These are phyloP conservation scores for Ruditapes philippinarum DNA, from an alignment of 1,140 invertebrate genomes.

Conservation along the genomic window DNA sequence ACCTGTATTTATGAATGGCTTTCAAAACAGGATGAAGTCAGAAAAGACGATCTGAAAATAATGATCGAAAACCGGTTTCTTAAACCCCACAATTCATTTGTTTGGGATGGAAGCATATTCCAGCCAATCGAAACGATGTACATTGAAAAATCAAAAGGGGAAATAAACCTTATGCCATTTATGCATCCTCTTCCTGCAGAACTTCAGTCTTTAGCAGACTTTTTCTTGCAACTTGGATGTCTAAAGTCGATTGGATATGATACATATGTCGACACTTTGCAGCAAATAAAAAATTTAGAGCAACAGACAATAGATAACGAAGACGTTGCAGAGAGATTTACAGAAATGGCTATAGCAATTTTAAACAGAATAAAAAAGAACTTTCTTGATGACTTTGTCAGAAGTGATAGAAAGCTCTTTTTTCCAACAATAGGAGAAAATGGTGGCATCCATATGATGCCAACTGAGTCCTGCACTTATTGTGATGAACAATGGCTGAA, in stretches of 20 bases:
- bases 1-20: constrained; percentile 28
- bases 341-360: constrained; percentile 14
- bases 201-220: background rate
- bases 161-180: constrained; percentile 40
- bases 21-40: background rate
- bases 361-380: constrained; percentile 18
- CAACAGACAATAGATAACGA: background rate
- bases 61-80: background rate
- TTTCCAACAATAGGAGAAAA: background rate
- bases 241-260: background rate
- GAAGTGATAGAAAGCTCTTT: background rate
- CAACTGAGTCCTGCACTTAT: constrained; percentile 3
- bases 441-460: background rate
- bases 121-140: background rate
- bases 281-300: background rate
- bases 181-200: constrained; percentile 28
- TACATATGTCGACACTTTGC: constrained; percentile 12
- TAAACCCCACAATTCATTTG: background rate
- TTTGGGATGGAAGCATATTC: constrained; percentile 57
- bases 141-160: background rate
- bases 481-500: constrained; percentile 35
- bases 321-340: background rate
- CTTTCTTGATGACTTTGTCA: background rate
- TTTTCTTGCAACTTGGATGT: constrained; percentile 44
- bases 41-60: background rate